Conservation (phyloP, 2,797 vertebrate species). For the Clarias fuscus region DNA sequence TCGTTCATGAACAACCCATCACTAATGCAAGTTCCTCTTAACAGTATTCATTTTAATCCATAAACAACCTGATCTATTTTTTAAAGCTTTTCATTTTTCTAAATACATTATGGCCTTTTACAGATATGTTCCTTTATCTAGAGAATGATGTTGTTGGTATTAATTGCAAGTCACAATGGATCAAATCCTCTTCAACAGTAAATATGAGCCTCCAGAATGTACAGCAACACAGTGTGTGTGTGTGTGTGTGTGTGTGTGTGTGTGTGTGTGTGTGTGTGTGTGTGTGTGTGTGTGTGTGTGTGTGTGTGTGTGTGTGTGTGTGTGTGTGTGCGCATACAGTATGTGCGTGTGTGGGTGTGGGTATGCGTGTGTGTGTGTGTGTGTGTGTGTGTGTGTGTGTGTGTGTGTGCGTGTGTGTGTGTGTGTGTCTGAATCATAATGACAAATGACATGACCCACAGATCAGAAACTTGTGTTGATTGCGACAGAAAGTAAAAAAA, state of each 20-base stretch:
- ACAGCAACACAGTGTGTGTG: not conserved
- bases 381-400: not conserved
- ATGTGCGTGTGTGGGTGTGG: not conserved
- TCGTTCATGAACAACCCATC: too few species aligned
- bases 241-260: not conserved
- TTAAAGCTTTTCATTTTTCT: slow-evolving; percentile 19
- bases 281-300: not conserved
- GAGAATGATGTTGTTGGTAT: slow-evolving; percentile 14
- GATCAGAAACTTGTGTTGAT: slow-evolving; percentile 18
- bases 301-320: not conserved
- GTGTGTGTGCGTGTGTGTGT: not conserved
- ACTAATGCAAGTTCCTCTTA: not conserved
- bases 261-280: not conserved
- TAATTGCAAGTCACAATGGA: slow-evolving; percentile 12
- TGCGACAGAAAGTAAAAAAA: not conserved
- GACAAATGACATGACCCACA: slow-evolving; percentile 7
- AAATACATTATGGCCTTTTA: slow-evolving; percentile 5
- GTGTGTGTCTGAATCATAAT: not conserved
- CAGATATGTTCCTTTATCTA: not conserved
- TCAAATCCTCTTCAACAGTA: slow-evolving; percentile 13
- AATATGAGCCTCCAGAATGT: slow-evolving; percentile 25
- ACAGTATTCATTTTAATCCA: slow-evolving; percentile 26
- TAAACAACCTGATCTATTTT: slow-evolving; percentile 6
- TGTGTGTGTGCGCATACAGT: too few species aligned
- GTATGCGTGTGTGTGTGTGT: not conserved